A percentile compares a stretch with the other conserved stretches of the same genome.
phyloP scores from a whole-genome alignment of 2,113 vertebrate species.

The Phalacrocorax aristotelis region DNA sequence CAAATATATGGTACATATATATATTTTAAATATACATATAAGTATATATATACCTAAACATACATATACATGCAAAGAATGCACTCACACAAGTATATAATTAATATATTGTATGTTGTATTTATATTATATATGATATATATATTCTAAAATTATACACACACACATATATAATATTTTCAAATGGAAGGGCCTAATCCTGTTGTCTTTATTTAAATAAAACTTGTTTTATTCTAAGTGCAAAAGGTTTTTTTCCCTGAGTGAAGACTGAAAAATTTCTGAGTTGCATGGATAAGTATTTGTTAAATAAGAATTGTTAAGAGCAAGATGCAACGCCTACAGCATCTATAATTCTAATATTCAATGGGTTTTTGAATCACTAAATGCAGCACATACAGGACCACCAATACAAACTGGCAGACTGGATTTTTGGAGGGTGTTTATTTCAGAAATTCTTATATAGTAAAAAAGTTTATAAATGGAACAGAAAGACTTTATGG shows the following conservation, averaged over 20 bases:
- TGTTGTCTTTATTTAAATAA: neutral
- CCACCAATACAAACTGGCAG: neutral
- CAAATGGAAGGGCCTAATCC: neutral
- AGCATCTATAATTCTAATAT: neutral
- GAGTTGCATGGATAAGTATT: neutral
- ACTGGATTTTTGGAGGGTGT: neutral
- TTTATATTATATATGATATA: neutral
- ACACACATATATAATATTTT: neutral
- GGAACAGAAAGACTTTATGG: neutral
- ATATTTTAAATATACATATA: neutral
- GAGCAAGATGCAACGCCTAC: neutral
- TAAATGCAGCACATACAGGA: neutral
- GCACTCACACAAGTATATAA: neutral
- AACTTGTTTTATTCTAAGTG: neutral
- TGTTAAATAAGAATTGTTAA: neutral
- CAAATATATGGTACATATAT: neutral
- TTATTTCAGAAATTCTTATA: neutral
- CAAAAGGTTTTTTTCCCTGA: neutral
- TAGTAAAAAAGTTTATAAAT: neutral
- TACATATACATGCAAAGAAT: neutral
- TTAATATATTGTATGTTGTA: neutral
- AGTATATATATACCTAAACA: neutral
- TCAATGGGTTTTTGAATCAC: neutral
- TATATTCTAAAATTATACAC: neutral
- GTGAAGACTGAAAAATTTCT: neutral